These are phyloP conservation scores for Yponomeuta malinellus DNA, from an alignment of 2,888 invertebrate genomes.

Conservation along the genomic window DNA sequence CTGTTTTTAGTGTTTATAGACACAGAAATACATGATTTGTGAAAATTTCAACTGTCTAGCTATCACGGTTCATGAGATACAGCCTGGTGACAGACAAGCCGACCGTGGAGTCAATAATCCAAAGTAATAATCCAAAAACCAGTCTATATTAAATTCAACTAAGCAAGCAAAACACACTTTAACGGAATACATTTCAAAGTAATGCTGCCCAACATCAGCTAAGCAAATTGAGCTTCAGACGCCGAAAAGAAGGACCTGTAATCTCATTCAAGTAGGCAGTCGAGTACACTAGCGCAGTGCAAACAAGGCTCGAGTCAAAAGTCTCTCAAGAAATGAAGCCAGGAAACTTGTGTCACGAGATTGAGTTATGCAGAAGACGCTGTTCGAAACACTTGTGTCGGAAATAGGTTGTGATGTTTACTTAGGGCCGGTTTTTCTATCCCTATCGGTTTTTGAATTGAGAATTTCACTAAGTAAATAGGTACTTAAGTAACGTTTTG, in stretches of 20 bases:
- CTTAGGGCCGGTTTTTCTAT: too few species aligned
- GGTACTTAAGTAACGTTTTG: too few species aligned
- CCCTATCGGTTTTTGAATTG: too few species aligned
- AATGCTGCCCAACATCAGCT: neutral
- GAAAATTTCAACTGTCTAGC: too few species aligned
- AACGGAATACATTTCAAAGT: neutral
- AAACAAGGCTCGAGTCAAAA: slow-evolving; percentile 10
- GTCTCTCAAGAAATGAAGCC: slow-evolving; percentile 8
- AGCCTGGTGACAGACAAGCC: too few species aligned
- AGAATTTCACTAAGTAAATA: too few species aligned
- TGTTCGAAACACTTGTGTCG: neutral
- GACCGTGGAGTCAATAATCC: too few species aligned
- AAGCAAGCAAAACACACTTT: neutral
- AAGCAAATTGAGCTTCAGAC: neutral
- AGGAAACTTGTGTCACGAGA: neutral
- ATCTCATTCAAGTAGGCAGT: slow-evolving; percentile 11
- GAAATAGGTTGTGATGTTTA: neutral
- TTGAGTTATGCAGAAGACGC: neutral
- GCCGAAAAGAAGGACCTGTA: slow-evolving; percentile 3
- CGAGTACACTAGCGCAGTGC: slow-evolving; percentile 7
- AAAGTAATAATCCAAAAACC: too few species aligned
- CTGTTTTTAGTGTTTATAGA: too few species aligned
- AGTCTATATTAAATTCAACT: too few species aligned
- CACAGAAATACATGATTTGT: too few species aligned
- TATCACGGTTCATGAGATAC: too few species aligned